Evolutionary conservation across 2,888 invertebrate species (phyloP), one percentile per base, ranked within the genome.

Genomic region (Andrena minutula): DNA sequence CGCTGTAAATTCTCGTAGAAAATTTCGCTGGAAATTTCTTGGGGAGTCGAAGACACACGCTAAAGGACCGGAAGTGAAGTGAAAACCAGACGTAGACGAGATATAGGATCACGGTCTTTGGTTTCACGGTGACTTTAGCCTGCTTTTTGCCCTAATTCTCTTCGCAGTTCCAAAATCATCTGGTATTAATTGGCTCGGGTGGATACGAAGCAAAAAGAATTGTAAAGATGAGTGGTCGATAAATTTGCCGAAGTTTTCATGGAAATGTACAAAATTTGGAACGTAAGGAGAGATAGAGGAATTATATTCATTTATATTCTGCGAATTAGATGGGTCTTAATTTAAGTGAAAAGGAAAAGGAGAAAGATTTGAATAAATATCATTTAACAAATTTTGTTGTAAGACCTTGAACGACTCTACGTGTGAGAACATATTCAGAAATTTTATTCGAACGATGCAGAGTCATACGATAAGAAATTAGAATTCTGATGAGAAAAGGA

Each of bases 111-210:
- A 60, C 26, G 47, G 35, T 49, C 49, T 64, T 74, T 53, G 4
- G 53, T 61, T 82, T 60, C 30, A 65, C 28, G 63, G 56, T 53
- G 32, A 65, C 20, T 20, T 68, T 23, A 2, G 28, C 51, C 65
- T 82, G 51, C 76, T 77, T 82, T 82, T 28, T 70, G 66, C 73
- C 83, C 78, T 74, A 51, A 83, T 83, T 76, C 72, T 71, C 83
- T 83, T 83, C 83, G 83, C 66, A 35, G 16, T 12, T 28, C 6
- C 64, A 20, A 16, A 20, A 16, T 56, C 26, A 41, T 20, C 28
- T 5, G n/a, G 32, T 32, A 7, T 56, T 23, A 23, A 56, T 56
- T 20, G 53, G 10, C 26, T 56, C 53, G 3, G 20, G 10, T 23
- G 26, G 23, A 20, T 10, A 2, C 8, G 23, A 56, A 56, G 6